phyloP scores from a whole-genome alignment of 2,113 vertebrate species.

The Oreotrochilus melanogaster region DNA sequence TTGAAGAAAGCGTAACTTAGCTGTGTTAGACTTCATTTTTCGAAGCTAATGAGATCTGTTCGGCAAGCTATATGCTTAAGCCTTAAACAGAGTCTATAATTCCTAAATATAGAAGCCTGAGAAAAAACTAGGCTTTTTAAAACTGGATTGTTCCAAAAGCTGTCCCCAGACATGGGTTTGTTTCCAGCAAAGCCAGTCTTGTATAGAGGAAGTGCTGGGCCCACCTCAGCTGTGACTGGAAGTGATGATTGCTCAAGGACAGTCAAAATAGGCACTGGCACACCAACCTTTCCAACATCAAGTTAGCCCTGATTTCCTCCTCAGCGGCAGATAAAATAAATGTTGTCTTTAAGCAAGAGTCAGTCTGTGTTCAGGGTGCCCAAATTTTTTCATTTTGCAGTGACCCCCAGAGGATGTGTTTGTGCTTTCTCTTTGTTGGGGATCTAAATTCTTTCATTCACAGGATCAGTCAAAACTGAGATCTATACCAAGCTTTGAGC shows the following conservation, averaged over 20 bases:
- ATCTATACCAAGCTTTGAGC: fast-evolving
- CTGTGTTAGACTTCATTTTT: background rate
- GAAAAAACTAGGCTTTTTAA: background rate
- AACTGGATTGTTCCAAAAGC: background rate
- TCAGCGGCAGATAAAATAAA: background rate
- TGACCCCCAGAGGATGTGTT: background rate
- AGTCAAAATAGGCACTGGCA: background rate
- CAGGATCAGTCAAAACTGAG: fast-evolving
- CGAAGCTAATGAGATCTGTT: background rate
- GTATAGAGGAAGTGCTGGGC: fast-evolving
- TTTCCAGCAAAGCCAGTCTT: background rate
- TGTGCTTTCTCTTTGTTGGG: background rate
- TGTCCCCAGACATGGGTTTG: background rate
- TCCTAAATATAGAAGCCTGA: background rate
- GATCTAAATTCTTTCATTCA: background rate
- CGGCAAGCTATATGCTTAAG: background rate
- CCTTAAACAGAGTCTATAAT: background rate
- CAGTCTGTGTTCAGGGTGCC: background rate
- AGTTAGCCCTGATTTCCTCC: background rate
- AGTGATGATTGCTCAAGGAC: background rate
- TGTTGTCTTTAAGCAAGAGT: background rate
- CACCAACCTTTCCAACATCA: background rate
- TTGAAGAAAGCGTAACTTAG: background rate
- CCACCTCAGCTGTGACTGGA: background rate
- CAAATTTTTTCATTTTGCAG: background rate